Conservation (phyloP, 1,140 invertebrate species). For the Cydia splendana region DNA sequence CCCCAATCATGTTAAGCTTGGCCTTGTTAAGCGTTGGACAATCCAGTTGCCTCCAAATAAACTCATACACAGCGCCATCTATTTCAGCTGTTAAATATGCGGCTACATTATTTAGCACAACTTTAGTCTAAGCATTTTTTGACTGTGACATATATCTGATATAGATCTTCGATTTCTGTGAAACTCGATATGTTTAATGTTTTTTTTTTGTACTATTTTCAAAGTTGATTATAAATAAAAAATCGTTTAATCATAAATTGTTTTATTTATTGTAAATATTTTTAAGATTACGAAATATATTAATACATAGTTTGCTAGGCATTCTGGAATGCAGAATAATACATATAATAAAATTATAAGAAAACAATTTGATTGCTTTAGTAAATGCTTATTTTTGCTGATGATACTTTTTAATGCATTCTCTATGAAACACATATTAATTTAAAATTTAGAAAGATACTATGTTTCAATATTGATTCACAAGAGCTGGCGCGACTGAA, state of each 20-base stretch:
- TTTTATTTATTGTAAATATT: conserved; percentile 29
- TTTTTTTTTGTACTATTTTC: conserved; percentile 1
- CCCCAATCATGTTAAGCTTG: too few relatives aligned
- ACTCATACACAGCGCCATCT: too few relatives aligned
- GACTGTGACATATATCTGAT: too few relatives aligned
- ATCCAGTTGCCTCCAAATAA: too few relatives aligned
- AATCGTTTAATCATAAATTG: conserved; percentile 12
- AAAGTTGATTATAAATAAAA: conserved; percentile 35
- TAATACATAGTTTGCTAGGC: conserved; percentile 1
- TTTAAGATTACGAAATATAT: conserved; percentile 14
- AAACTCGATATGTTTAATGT: neutral
- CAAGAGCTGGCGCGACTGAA: too few relatives aligned
- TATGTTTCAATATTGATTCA: too few relatives aligned
- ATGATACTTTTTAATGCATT: neutral
- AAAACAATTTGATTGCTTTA: neutral
- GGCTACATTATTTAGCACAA: too few relatives aligned
- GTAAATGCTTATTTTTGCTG: neutral
- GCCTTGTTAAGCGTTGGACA: too few relatives aligned
- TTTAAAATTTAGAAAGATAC: too few relatives aligned
- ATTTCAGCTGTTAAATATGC: too few relatives aligned
- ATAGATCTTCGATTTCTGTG: neutral
- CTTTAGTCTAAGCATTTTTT: too few relatives aligned
- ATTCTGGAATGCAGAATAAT: conserved; percentile 19
- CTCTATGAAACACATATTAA: neutral
- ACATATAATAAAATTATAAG: conserved; percentile 8